Conservation (phyloP, 2,113 vertebrate species). For the Micronycteris hirsuta region DNA sequence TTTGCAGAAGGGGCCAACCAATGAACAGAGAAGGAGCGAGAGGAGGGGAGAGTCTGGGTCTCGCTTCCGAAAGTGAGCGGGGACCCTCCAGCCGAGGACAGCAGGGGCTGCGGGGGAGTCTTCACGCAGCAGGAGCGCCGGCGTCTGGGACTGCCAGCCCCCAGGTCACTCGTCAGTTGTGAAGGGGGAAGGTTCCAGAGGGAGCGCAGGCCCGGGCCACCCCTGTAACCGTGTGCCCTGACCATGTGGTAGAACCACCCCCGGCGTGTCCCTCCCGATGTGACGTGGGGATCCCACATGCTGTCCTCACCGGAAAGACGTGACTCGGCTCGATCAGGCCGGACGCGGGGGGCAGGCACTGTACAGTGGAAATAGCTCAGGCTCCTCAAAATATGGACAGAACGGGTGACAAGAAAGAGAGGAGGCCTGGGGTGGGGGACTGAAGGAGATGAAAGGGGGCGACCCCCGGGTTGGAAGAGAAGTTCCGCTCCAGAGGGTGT, state of each 20-base stretch:
- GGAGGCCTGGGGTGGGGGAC: fast-evolving
- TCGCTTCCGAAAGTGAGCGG: fast-evolving
- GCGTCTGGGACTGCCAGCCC: fast-evolving
- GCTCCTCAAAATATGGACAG: fast-evolving
- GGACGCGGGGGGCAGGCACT: fast-evolving
- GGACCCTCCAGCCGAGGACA: fast-evolving
- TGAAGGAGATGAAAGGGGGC: fast-evolving
- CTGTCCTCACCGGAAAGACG: fast-evolving
- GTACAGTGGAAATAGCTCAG: neutral
- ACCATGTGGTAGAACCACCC: fast-evolving
- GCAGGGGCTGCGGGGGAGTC: fast-evolving
- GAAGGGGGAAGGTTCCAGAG: neutral
- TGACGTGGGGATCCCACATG: fast-evolving
- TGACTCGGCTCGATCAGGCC: neutral
- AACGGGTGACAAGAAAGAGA: neutral
- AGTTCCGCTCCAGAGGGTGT: fast-evolving
- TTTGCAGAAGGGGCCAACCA: neutral
- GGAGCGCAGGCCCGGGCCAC: neutral
- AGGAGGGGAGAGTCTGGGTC: neutral
- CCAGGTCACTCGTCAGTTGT: fast-evolving
- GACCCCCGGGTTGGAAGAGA: neutral
- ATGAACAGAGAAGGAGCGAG: neutral
- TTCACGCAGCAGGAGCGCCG: fast-evolving
- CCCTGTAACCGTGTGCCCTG: neutral
- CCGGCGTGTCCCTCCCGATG: fast-evolving